phyloP scores from a whole-genome alignment of 2,797 vertebrate species.

The Pelodytes ibericus region DNA sequence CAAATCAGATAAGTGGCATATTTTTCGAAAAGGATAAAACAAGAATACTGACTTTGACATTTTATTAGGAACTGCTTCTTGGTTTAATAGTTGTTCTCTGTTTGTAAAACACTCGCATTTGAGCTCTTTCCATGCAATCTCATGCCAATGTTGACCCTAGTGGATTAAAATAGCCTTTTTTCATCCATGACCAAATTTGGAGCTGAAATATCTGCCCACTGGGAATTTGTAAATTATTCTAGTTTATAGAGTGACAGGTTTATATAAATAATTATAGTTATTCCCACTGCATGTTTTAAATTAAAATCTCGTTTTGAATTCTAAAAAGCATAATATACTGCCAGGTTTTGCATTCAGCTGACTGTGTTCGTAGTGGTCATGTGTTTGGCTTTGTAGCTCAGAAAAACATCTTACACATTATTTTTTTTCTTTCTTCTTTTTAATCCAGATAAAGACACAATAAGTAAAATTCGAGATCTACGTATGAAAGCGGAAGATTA shows the following conservation, averaged over 20 bases:
- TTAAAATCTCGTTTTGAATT: constrained; percentile 61
- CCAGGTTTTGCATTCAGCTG: neutral
- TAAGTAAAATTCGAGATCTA: constrained; percentile 95
- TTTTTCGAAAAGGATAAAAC: constrained; percentile 39
- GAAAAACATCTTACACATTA: neutral
- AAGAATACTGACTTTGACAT: neutral
- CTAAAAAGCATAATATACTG: constrained; percentile 50
- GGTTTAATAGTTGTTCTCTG: constrained; percentile 65
- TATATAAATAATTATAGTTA: constrained; percentile 72
- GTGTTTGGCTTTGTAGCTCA: neutral
- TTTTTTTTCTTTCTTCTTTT: constrained; percentile 55
- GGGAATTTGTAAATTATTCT: constrained; percentile 76
- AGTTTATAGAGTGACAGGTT: constrained; percentile 73
- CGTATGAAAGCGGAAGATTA: constrained; percentile 99
- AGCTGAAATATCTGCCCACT: constrained; percentile 73
- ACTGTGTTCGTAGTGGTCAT: neutral
- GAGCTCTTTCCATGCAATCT: constrained; percentile 75
- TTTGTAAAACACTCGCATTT: constrained; percentile 75
- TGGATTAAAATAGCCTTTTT: constrained; percentile 80
- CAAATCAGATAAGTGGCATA: constrained; percentile 21
- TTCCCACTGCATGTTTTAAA: constrained; percentile 69
- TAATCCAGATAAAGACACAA: constrained; percentile 91
- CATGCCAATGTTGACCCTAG: constrained; percentile 79
- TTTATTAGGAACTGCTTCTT: constrained; percentile 56
- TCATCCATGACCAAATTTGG: constrained; percentile 88